phyloP scores from a whole-genome alignment of 2,888 invertebrate species.

The Megalurothrips usitatus region DNA sequence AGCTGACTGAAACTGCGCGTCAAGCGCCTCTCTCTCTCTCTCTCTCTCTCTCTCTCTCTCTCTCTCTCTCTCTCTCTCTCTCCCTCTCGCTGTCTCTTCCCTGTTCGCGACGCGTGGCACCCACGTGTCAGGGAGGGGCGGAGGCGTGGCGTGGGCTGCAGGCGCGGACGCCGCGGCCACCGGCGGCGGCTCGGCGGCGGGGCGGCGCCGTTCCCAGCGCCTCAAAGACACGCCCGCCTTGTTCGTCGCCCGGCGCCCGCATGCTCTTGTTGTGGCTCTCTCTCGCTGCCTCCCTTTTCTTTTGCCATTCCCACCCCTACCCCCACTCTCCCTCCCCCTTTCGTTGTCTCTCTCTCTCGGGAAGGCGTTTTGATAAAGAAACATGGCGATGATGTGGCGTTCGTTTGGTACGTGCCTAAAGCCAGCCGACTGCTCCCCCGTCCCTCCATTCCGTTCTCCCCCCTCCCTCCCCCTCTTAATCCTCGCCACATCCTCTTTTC shows the following conservation, averaged over 20 bases:
- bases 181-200: too few species aligned
- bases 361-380: conserved; percentile 15
- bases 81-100: too few species aligned
- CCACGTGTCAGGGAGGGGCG: too few species aligned
- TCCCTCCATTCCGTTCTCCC: not conserved
- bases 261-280: not conserved
- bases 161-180: too few species aligned
- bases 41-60: too few species aligned
- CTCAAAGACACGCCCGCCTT: too few species aligned
- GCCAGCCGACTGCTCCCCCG: not conserved
- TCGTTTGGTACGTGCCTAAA: conserved; percentile 21
- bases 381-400: conserved; percentile 19
- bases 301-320: not conserved
- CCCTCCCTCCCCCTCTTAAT: not conserved
- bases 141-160: too few species aligned
- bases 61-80: too few species aligned
- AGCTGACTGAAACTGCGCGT: too few species aligned
- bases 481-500: not conserved
- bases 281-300: not conserved
- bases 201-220: too few species aligned
- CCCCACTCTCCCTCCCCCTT: not conserved
- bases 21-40: too few species aligned
- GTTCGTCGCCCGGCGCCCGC: not conserved
- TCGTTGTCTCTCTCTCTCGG: not conserved
- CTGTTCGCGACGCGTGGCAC: too few species aligned